These are phyloP conservation scores for Crotalus adamanteus DNA, from an alignment of 2,797 vertebrate genomes.

Conservation along the genomic window DNA sequence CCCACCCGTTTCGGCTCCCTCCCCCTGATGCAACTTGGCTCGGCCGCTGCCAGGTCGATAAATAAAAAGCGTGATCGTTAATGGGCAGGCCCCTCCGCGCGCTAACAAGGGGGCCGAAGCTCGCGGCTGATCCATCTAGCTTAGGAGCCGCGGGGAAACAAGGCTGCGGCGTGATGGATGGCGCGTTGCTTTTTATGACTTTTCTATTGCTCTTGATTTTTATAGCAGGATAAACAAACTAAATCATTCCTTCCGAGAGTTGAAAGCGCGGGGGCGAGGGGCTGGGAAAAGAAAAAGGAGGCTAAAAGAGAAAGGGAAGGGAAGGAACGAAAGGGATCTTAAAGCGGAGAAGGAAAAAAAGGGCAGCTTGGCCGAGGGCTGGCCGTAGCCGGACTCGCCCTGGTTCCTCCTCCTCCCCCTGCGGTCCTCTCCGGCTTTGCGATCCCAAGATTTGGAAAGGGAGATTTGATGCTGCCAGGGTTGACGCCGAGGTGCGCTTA, in stretches of 20 bases:
- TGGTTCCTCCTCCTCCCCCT: constrained; percentile 23
- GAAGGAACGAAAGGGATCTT: constrained; percentile 9
- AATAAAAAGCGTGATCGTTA: constrained; percentile 76
- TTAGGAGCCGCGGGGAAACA: constrained; percentile 76
- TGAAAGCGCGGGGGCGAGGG: constrained; percentile 60
- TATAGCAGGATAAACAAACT: constrained; percentile 90
- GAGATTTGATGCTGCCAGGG: constrained; percentile 64
- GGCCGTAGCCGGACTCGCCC: constrained; percentile 46
- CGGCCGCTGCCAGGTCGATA: constrained; percentile 67
- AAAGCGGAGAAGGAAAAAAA: background rate
- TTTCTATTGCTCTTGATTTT: constrained; percentile 86
- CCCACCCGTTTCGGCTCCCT: background rate
- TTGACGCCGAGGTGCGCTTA: constrained; percentile 63
- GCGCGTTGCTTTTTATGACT: constrained; percentile 88
- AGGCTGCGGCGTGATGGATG: constrained; percentile 85
- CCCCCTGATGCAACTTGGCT: constrained; percentile 1
- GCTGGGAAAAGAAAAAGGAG: background rate
- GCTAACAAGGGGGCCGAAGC: constrained; percentile 81
- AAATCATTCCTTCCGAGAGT: constrained; percentile 82
- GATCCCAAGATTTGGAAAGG: constrained; percentile 9
- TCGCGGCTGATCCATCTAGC: constrained; percentile 81
- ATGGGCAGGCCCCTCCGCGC: constrained; percentile 75
- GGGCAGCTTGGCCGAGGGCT: background rate
- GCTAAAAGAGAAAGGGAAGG: constrained; percentile 46
- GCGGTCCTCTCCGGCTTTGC: constrained; percentile 34